Conservation (phyloP, 2,888 invertebrate genomes). For the Orthosia cruda region DNA sequence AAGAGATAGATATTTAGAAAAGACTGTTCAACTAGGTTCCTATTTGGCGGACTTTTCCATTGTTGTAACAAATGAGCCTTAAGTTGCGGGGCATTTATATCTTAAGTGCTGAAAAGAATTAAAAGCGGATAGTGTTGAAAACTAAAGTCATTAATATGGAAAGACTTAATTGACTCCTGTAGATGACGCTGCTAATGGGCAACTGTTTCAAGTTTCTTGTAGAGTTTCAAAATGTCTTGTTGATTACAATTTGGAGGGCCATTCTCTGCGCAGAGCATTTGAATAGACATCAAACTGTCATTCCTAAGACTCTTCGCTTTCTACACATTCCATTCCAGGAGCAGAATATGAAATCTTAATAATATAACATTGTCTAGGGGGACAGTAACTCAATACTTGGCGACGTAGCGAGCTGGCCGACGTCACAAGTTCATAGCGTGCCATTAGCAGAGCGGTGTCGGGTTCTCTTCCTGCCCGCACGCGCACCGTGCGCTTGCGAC, state of each 20-base stretch:
- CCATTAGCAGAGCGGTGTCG: conserved; percentile 83
- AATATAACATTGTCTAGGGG: conserved; percentile 59
- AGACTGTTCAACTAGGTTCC: neutral
- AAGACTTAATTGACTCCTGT: neutral
- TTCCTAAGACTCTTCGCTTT: neutral
- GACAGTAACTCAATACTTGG: conserved; percentile 69
- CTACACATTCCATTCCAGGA: conserved; percentile 20
- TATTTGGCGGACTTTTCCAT: neutral
- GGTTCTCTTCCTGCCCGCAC: conserved; percentile 82
- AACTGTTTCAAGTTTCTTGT: neutral
- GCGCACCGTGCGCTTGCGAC: conserved; percentile 56
- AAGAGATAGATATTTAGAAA: neutral
- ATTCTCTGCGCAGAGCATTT: neutral
- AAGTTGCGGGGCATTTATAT: neutral
- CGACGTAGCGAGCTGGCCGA: conserved; percentile 68
- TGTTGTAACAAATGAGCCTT: neutral
- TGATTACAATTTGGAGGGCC: neutral
- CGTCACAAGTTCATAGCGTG: conserved; percentile 72
- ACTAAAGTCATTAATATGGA: neutral
- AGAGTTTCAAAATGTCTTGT: neutral
- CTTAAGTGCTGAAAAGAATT: no score
- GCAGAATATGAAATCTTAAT: conserved; percentile 58
- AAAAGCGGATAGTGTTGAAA: no score
- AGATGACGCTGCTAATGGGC: neutral
- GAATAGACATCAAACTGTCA: neutral